Percentiles rank a stretch among this genome's conserved stretches.
Conservation (phyloP, 2,113 vertebrate species). For the Siniperca knerii region DNA sequence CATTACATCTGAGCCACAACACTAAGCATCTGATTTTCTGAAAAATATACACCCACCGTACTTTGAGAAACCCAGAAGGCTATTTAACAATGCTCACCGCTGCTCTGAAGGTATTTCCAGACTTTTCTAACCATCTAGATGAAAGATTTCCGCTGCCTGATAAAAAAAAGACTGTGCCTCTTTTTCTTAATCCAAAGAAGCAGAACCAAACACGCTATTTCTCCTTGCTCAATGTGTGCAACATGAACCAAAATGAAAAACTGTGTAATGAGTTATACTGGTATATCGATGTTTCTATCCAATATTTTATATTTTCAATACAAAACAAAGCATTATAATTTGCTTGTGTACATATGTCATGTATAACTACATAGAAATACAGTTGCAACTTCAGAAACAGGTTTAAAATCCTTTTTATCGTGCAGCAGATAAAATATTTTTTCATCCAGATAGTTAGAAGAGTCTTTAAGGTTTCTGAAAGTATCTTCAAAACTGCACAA, state of each 20-base stretch:
- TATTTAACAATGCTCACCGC: too few species aligned
- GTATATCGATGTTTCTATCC: not conserved
- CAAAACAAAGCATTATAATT: not conserved
- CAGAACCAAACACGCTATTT: too few species aligned
- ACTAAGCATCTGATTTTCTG: not conserved
- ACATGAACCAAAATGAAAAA: not conserved
- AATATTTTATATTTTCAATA: not conserved
- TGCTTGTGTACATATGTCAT: not conserved
- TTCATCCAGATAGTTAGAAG: not conserved
- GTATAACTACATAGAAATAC: not conserved
- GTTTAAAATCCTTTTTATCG: not conserved
- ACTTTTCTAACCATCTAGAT: not conserved
- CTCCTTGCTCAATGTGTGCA: not conserved
- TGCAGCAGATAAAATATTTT: not conserved
- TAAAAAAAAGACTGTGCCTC: not conserved
- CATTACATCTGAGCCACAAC: constrained; percentile 22
- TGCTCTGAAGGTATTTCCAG: not conserved
- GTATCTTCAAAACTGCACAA: not conserved
- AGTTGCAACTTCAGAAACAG: not conserved
- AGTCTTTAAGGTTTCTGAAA: not conserved
- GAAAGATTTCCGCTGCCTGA: not conserved
- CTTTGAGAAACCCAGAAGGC: not conserved
- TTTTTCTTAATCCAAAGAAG: not conserved
- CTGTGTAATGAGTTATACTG: not conserved
- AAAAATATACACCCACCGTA: not conserved